Evolutionary conservation across 2,888 invertebrate species (phyloP).

Genomic region (Leucophora obtusa): DNA sequence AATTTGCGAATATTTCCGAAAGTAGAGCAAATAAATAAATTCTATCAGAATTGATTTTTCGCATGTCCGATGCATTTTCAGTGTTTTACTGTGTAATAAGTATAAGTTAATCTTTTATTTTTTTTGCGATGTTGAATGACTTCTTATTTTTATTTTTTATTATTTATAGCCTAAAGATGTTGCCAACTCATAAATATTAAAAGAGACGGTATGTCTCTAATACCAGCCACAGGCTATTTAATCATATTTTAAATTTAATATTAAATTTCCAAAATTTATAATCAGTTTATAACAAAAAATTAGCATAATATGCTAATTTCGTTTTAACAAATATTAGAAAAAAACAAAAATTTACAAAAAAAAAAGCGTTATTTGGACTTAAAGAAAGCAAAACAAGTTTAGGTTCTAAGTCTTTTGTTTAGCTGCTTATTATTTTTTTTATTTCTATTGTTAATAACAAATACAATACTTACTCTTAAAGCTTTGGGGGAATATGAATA

Average conservation of each 20-base stretch:
- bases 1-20: too few relatives aligned
- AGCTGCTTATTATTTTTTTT: neutral
- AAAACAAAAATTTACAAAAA: neutral
- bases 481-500: conserved; percentile 85
- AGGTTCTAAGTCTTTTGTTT: conserved; percentile 46
- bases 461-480: conserved; percentile 83
- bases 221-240: neutral
- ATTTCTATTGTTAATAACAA: neutral
- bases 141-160: neutral
- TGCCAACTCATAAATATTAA: neutral
- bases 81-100: too few relatives aligned
- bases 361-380: neutral
- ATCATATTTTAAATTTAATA: neutral
- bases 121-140: neutral
- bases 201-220: conserved; percentile 19
- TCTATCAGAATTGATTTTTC: too few relatives aligned
- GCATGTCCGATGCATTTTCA: too few relatives aligned
- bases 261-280: neutral
- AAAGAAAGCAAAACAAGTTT: conserved; percentile 41
- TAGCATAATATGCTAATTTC: conserved; percentile 27
- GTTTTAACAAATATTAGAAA: neutral
- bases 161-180: conserved; percentile 6
- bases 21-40: neutral
- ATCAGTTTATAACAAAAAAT: conserved; percentile 1
- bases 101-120: neutral